phyloP scores from a whole-genome alignment of 1,140 invertebrate genomes.

The Ladona fulva region DNA sequence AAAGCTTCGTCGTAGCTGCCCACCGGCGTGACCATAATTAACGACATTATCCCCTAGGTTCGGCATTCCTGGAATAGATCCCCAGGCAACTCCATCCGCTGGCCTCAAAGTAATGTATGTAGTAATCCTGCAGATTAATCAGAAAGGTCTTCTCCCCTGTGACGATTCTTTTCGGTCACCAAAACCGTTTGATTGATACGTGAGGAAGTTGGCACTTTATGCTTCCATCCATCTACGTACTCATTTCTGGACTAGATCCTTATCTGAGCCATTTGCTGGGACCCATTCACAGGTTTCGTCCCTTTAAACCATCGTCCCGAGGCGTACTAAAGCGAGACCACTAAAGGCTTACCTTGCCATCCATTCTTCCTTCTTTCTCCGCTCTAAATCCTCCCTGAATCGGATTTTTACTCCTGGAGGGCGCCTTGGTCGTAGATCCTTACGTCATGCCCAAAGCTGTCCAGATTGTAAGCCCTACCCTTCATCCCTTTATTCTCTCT shows the following conservation, averaged over 20 bases:
- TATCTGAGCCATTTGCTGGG: background rate
- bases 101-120: no score
- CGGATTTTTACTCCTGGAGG: conserved; percentile 7
- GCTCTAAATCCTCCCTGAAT: background rate
- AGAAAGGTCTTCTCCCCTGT: no score
- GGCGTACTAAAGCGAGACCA: background rate
- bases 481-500: background rate
- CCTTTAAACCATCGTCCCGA: background rate
- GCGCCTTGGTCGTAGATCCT: background rate
- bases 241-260: background rate
- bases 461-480: background rate
- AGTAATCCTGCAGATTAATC: no score
- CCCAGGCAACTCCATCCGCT: no score
- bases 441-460: background rate
- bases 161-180: no score
- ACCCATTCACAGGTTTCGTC: background rate
- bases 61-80: no score
- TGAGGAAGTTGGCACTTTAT: background rate
- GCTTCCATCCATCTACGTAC: background rate
- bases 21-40: no score
- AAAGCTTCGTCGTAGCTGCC: no score
- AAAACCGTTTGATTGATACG: background rate
- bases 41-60: no score
- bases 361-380: background rate
- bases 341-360: background rate